Conservation (phyloP, 2,888 invertebrate species). For the Zygothrica quintamaculata region DNA sequence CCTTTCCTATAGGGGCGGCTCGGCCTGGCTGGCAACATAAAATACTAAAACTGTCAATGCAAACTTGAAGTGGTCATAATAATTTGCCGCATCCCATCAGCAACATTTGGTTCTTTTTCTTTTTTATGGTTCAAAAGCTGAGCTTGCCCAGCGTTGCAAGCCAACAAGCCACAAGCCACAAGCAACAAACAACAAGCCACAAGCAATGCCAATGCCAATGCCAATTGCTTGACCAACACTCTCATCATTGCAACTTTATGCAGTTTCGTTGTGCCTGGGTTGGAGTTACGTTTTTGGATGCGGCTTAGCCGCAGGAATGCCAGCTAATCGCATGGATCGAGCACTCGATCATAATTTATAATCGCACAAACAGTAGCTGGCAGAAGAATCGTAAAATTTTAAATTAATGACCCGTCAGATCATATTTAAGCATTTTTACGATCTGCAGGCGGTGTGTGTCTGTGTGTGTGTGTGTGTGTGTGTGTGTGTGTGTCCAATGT, state of each 20-base stretch:
- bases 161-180: constrained; percentile 2
- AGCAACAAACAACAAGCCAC: not conserved
- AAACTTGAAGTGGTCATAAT: constrained; percentile 61
- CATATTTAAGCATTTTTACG: constrained; percentile 83
- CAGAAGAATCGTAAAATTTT: constrained; percentile 79
- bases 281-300: constrained; percentile 1
- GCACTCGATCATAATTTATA: constrained; percentile 81
- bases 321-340: constrained; percentile 59
- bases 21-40: constrained; percentile 47
- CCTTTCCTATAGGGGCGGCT: not conserved
- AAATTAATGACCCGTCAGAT: constrained; percentile 83
- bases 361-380: constrained; percentile 82
- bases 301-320: constrained; percentile 54
- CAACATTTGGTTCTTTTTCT: constrained; percentile 52
- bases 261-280: not conserved
- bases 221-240: constrained; percentile 8
- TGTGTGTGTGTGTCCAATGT: not conserved
- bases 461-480: too few relatives aligned
- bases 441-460: constrained; percentile 38
- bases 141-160: constrained; percentile 42
- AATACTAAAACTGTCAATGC: constrained; percentile 62
- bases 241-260: too few relatives aligned
- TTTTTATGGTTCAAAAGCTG: constrained; percentile 53
- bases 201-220: constrained; percentile 11
- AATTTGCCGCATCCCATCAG: constrained; percentile 58